Evolutionary conservation across 2,797 vertebrate genomes (phyloP), one percentile per base, ranked within the genome.

Genomic region (Urophycis tenuis): DNA sequence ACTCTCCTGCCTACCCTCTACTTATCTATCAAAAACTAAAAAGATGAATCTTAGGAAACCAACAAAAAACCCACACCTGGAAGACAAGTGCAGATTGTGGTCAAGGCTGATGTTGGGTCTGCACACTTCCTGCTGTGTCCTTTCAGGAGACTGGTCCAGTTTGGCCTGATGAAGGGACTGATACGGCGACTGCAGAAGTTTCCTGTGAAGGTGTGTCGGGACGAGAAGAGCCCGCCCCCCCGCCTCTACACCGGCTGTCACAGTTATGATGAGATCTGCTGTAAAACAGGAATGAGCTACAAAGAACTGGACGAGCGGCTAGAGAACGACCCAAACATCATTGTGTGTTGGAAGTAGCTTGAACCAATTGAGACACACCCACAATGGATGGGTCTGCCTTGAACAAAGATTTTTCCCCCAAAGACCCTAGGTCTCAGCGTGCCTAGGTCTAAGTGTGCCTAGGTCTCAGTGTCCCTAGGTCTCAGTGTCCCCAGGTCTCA

Each of bases 191-290:
- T 99, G 71, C 98, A 99, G 89, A 99, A 99, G 77, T 99, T 98
- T 81, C 98, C 98, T 0, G 96, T 99, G 49, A 97, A 98, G 85
- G 92, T 97, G 0, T 82, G 92, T 0, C 92, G 91, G 0, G 96
- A 98, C 0, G 96, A 98, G 78, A 92, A 93, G 72, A 96, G 94
- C 88, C 94, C 94, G 74, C 95, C 94, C 0, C 96, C 96, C 19
- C 94, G 95, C 15, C 95, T 99, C 25, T 99, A 95, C 76, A 98
- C 97, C 0, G 98, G 98, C 33, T 96, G 95, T 76, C 98, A 99
- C 84, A 99, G 97, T 90, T 99, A 98, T 0, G 98, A 99, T 45
- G 96, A 99, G 90, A 99, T 99, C 89, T 99, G 98, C 93, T 99
- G 98, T 89, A 99, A 99, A 92, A 99, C 97, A 0, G 98, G 98